Conservation (phyloP, 2,113 vertebrate species). For the Trematocara nigrifrons region DNA sequence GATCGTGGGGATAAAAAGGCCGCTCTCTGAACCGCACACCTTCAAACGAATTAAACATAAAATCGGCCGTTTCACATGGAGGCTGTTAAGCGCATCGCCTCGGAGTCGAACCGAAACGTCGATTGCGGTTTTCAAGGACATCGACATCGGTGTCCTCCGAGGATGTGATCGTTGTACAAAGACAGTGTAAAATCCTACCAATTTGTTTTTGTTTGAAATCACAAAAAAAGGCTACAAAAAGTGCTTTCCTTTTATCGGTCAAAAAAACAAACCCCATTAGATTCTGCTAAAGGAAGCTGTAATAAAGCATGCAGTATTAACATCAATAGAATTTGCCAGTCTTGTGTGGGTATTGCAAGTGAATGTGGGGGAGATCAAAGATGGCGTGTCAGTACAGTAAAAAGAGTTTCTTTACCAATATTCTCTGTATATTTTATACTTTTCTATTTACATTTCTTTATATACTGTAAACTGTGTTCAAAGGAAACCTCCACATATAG, state of each 20-base stretch:
- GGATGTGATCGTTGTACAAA: constrained; percentile 34
- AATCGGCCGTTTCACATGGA: background rate
- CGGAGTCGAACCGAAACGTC: constrained; percentile 5
- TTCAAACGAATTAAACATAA: background rate
- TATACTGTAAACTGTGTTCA: constrained; percentile 66
- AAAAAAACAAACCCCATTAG: background rate
- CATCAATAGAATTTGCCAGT: constrained; percentile 41
- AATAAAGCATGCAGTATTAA: constrained; percentile 69
- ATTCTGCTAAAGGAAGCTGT: constrained; percentile 22
- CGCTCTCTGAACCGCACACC: constrained; percentile 7
- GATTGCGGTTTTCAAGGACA: constrained; percentile 2
- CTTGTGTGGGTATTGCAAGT: constrained; percentile 46
- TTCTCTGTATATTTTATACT: constrained; percentile 50
- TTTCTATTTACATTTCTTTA: constrained; percentile 60
- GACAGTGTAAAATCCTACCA: constrained; percentile 32
- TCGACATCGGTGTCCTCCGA: constrained; percentile 14
- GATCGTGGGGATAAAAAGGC: background rate
- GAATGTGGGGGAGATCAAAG: constrained; percentile 25
- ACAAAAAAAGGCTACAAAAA: constrained; percentile 55
- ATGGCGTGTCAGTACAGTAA: constrained; percentile 32
- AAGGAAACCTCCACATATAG: constrained; percentile 70
- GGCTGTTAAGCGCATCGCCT: background rate
- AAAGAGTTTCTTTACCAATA: constrained; percentile 54
- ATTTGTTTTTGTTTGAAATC: background rate
- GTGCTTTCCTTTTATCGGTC: constrained; percentile 4